These are phyloP conservation scores for Notothenia coriiceps DNA, from an alignment of 2,113 vertebrate genomes.

Conservation along the genomic window DNA sequence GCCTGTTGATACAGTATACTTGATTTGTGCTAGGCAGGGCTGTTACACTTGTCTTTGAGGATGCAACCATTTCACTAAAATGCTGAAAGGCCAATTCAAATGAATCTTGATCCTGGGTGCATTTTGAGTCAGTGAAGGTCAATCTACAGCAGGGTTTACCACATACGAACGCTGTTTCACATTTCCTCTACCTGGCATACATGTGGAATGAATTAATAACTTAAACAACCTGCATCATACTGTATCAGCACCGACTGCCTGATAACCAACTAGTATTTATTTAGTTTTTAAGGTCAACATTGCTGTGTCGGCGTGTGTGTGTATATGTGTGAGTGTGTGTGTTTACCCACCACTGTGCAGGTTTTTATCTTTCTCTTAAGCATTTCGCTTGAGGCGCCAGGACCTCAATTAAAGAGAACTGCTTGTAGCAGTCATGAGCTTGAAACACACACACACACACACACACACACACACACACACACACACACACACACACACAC, in stretches of 20 bases:
- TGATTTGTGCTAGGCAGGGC: not conserved
- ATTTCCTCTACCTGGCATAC: too few relatives aligned
- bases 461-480: too few relatives aligned
- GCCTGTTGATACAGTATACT: not conserved
- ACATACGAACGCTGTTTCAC: not conserved
- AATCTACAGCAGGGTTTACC: not conserved
- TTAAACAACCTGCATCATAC: constrained; percentile 14
- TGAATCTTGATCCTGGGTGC: not conserved
- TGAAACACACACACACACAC: constrained; percentile 37
- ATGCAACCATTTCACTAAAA: not conserved
- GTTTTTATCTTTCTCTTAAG: constrained; percentile 68
- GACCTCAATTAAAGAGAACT: constrained; percentile 79
- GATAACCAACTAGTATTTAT: constrained; percentile 47
- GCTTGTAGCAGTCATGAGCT: constrained; percentile 71
- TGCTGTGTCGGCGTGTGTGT: constrained; percentile 22
- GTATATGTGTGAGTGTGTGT: constrained; percentile 44
- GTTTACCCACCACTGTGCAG: constrained; percentile 49
- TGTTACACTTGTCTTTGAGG: not conserved
- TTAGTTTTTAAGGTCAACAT: constrained; percentile 56
- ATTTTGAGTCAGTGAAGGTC: not conserved
- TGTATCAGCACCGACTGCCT: constrained; percentile 28
- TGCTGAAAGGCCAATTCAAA: too few relatives aligned
- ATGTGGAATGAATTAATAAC: constrained; percentile 15
- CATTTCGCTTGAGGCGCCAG: constrained; percentile 72
- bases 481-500: not conserved